phyloP scores from a whole-genome alignment of 2,113 vertebrate genomes.

The Atlantisia rogersi region DNA sequence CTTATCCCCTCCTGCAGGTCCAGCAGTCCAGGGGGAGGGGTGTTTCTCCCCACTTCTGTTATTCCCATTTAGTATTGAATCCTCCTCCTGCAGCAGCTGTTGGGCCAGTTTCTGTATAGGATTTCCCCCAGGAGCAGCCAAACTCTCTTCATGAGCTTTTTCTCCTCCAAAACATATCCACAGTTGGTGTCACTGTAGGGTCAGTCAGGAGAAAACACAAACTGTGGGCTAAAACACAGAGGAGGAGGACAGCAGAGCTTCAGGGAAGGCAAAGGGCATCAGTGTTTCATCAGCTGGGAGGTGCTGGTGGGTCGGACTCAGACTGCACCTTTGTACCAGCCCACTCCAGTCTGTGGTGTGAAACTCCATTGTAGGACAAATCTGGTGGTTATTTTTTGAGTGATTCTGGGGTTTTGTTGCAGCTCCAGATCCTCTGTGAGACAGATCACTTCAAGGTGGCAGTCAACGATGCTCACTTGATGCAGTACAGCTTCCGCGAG shows the following conservation, averaged over 20 bases:
- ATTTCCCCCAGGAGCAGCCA: neutral
- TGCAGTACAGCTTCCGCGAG: slow-evolving; percentile 72
- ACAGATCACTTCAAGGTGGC: slow-evolving; percentile 74
- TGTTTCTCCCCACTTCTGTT: neutral
- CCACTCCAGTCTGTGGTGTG: fast-evolving
- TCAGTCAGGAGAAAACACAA: neutral
- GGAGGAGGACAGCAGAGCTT: neutral
- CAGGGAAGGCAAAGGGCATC: neutral
- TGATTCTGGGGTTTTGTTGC: neutral
- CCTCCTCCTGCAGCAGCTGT: neutral
- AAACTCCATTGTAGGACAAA: neutral
- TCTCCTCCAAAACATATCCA: neutral
- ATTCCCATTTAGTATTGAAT: neutral
- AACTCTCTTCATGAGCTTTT: fast-evolving
- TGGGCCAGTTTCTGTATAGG: neutral
- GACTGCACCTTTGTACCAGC: neutral
- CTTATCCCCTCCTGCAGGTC: neutral
- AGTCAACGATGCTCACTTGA: slow-evolving; percentile 59
- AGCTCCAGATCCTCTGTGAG: slow-evolving; percentile 77
- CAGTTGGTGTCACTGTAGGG: fast-evolving
- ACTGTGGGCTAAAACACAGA: fast-evolving
- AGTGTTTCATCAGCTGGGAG: neutral
- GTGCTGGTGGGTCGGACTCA: neutral
- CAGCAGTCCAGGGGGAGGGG: neutral
- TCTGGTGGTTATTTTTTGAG: fast-evolving